A percentile compares a stretch with the other conserved stretches of the same genome.
These are phyloP conservation scores for Excalfactoria chinensis DNA, from an alignment of 2,113 vertebrate species.

Conservation along the genomic window DNA sequence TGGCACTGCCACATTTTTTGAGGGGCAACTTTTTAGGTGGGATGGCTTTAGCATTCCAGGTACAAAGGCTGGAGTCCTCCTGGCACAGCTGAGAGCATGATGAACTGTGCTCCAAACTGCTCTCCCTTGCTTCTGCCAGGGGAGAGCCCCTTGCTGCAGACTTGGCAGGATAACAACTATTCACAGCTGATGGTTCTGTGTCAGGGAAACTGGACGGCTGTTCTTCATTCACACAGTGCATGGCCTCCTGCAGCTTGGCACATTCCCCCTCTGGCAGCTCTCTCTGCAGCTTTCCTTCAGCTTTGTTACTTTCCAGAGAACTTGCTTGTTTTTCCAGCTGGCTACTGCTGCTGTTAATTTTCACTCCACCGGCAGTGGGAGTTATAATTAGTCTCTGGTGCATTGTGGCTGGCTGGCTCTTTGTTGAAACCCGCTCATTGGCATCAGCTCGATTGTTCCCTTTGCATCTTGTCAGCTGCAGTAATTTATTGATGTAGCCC, in stretches of 20 bases:
- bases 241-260: conserved; percentile 18
- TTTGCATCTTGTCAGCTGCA: conserved; percentile 79
- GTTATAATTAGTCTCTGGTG: conserved; percentile 56
- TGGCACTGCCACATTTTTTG: conserved; percentile 40
- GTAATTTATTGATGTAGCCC: conserved; percentile 85
- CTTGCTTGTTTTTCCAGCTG: conserved; percentile 40
- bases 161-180: not conserved
- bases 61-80: not conserved
- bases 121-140: conserved; percentile 1
- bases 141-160: not conserved
- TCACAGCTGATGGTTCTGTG: not conserved
- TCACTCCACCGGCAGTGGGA: conserved; percentile 14
- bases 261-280: conserved; percentile 31
- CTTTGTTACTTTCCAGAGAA: conserved; percentile 25
- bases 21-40: conserved; percentile 32
- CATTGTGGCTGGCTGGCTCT: not conserved
- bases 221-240: not conserved
- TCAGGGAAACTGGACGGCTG: not conserved
- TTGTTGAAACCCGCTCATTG: conserved; percentile 18
- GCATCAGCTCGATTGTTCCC: conserved; percentile 40
- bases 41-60: not conserved
- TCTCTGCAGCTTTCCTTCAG: not conserved
- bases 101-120: not conserved
- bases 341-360: conserved; percentile 40
- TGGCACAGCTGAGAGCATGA: not conserved